Base-by-base conservation (phyloP, 2,888 invertebrate species). In the Drosophila anceps region DNA sequence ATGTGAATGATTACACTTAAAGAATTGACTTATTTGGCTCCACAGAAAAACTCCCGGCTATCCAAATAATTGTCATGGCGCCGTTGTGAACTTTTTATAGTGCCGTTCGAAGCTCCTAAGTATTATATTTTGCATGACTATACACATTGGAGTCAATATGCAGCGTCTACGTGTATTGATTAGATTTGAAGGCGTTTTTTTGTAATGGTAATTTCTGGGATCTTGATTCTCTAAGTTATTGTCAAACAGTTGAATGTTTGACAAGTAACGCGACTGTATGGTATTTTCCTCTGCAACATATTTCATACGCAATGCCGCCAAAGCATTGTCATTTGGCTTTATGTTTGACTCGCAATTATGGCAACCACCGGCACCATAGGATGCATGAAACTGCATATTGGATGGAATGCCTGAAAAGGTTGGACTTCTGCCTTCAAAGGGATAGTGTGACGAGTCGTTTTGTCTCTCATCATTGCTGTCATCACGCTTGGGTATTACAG, bases 281-380 rank as follows among this genome's bases (percentile, higher is more conserved):
- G 37, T 41, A 10, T 35, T 65, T 69, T 78, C 55, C 41, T 50
- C 18, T 15, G 37, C 24, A 4, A 15, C n/a, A 39, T 10, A 27
- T 58, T 48, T 43, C 1, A 9, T 4, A 10, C 18, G 46, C 6
- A n/a, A 18, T 44, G 37, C 29, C n/a, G 35, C 29, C 27, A 39
- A 9, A 24, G 4, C 27, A n/a, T 61, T 51, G 2, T 31, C 27
- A 20, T 55, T 67, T 0, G 50, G 13, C 8, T 59, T 53, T 1
- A 62, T 12, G 15, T 79, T 77, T 20, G 75, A 63, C 31, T 91
- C 91, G 57, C 91, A 91, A 51, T 90, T 91, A 24, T 84, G 75
- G 61, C 92, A 91, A 0, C 89, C 88, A 13, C 82, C 80, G 12
- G 75, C 76, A 10, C 90, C 90, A 53, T 79, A 88, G 0, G 90